Evolutionary conservation across 2,113 vertebrate genomes (phyloP).

Genomic region (Pleuronectes platessa): DNA sequence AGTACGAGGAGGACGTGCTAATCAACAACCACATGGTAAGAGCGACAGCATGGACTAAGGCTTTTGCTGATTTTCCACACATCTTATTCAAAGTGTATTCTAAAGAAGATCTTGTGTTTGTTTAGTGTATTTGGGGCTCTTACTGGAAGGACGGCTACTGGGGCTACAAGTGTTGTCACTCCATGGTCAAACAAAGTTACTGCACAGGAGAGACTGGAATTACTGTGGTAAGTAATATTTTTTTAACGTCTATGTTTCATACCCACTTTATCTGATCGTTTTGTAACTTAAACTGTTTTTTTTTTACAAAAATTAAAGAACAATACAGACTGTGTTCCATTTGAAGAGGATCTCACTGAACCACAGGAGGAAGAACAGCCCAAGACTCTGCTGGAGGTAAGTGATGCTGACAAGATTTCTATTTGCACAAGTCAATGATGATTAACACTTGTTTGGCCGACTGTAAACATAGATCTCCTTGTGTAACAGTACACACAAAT

Average conservation of each 20-base stretch:
- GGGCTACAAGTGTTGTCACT: conserved; percentile 97
- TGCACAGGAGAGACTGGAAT: conserved; percentile 94
- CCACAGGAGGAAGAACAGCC: conserved; percentile 80
- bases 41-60: background rate
- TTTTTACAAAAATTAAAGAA: conserved; percentile 37
- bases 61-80: background rate
- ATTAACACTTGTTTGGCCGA: too few species aligned
- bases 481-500: too few species aligned
- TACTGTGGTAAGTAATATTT: conserved; percentile 82
- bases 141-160: conserved; percentile 96
- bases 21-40: conserved; percentile 94
- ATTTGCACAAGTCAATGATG: too few species aligned
- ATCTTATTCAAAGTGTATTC: background rate
- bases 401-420: background rate
- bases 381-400: conserved; percentile 91
- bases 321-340: conserved; percentile 72
- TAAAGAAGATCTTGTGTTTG: conserved; percentile 8
- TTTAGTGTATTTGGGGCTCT: conserved; percentile 96
- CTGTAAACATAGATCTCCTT: too few species aligned
- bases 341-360: conserved; percentile 81
- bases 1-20: conserved; percentile 96
- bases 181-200: conserved; percentile 96
- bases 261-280: background rate
- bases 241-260: background rate
- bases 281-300: background rate